Conservation (phyloP, 2,797 vertebrate species). For the Graptemys geographica region DNA sequence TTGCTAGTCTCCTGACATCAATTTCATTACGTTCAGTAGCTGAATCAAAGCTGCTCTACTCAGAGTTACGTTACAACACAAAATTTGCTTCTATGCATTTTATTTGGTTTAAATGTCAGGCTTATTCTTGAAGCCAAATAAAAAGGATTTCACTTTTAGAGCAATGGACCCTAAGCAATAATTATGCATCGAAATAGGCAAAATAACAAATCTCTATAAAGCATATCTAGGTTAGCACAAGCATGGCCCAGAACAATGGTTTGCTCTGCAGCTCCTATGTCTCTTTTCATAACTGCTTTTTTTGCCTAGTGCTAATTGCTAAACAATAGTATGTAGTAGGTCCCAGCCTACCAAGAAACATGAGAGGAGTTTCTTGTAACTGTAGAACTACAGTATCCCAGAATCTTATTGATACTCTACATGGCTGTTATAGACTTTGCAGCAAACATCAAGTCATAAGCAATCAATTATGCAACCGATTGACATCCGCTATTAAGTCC, state of each 20-base stretch:
- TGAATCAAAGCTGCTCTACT: neutral
- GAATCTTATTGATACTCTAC: neutral
- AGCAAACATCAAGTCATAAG: neutral
- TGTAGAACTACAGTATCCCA: neutral
- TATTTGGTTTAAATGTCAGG: neutral
- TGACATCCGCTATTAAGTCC: neutral
- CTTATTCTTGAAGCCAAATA: neutral
- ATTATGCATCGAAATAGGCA: neutral
- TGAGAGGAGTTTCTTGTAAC: neutral
- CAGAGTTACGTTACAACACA: neutral
- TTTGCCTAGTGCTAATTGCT: neutral
- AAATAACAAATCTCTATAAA: neutral
- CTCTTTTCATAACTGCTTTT: neutral
- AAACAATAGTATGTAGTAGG: neutral
- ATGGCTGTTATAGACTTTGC: neutral
- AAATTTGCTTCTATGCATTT: neutral
- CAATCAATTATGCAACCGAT: neutral
- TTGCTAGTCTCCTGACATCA: no score
- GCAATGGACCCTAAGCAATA: neutral
- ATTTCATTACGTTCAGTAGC: neutral
- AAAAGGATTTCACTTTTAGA: neutral
- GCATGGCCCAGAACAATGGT: neutral
- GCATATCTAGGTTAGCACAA: rapidly evolving
- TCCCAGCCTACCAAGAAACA: neutral
- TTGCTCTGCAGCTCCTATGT: neutral